Evolutionary conservation across 1,140 invertebrate species (phyloP), one percentile per base, ranked within the genome.

Genomic region (Scaptomyza montana): DNA sequence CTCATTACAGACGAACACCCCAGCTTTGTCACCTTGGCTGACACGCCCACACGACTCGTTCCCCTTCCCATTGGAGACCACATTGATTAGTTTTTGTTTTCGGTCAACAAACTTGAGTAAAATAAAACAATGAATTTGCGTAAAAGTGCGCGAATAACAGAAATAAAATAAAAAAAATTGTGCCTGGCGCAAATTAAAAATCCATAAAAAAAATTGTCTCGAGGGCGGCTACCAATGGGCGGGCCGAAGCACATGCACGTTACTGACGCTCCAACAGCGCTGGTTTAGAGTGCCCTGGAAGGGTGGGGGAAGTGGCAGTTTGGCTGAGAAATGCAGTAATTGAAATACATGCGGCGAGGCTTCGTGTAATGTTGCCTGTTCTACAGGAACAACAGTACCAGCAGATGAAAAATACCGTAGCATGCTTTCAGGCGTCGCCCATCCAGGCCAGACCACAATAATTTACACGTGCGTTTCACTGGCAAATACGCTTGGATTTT

Each of bases 41-140:
- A 19, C 60, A 28, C 1, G 2, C 41, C 6, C 36, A 21, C 5
- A 21, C 2, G 30, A 2, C 51, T 19, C 4, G n/a, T 10, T 5
- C 36, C 1, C 9, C 12, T 6, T 5, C 28, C 41, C 19, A n/a
- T 2, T 6, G 47, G 62, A 47, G 28, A 33, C 28, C 61, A 49
- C 66, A 89, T 87, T 87, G 82, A 87, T 87, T 89, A 87, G 82
- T 87, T 87, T 87, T 87, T 87, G 84, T 82, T 89, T 89, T 89
- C 84, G 82, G 84, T 87, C 82, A 87, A 89, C 84, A 82, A 82
- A 87, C 82, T 87, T 87, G 76, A 79, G 84, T 87, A 87, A 87
- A 87, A 89, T 89, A 89, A 87, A 87, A 89, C 82, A 87, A 87
- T 87, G 79, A 87, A 87, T 89, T 87, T 87, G 84, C 82, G 79